These are phyloP conservation scores for Gymnosoma rotundatum DNA, from an alignment of 2,888 invertebrate genomes.

Conservation along the genomic window DNA sequence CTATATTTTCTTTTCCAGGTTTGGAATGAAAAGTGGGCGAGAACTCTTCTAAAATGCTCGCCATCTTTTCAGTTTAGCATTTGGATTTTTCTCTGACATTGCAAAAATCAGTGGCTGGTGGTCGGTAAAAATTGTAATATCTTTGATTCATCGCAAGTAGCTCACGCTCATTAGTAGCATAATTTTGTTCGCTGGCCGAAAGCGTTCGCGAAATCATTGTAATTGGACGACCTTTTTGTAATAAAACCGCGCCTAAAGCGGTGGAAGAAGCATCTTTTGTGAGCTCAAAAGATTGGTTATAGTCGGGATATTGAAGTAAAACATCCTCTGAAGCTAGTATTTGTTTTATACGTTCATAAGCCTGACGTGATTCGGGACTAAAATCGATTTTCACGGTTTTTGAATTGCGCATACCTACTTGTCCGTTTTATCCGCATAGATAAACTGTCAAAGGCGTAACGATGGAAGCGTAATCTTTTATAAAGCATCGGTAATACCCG, in stretches of 20 bases:
- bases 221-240: slow-evolving; percentile 17
- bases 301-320: slow-evolving; percentile 16
- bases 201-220: slow-evolving; percentile 28
- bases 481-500: neutral
- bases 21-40: slow-evolving; percentile 29
- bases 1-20: slow-evolving; percentile 34
- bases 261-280: slow-evolving; percentile 28
- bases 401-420: slow-evolving; percentile 7
- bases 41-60: slow-evolving; percentile 26
- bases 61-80: slow-evolving; percentile 37
- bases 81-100: slow-evolving; percentile 28
- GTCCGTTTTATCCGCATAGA: slow-evolving; percentile 16
- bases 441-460: slow-evolving; percentile 5
- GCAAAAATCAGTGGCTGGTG: slow-evolving; percentile 39
- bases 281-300: slow-evolving; percentile 6
- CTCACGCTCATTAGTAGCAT: slow-evolving; percentile 34
- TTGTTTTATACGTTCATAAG: neutral
- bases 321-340: slow-evolving; percentile 39
- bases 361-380: slow-evolving; percentile 4
- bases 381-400: neutral
- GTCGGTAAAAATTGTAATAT: slow-evolving; percentile 30
- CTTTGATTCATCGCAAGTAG: slow-evolving; percentile 6
- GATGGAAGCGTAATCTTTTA: slow-evolving; percentile 13
- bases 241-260: slow-evolving; percentile 21
- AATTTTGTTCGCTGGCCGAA: slow-evolving; percentile 19